Evolutionary conservation across 2,888 invertebrate genomes (phyloP), one percentile per base, ranked within the genome.

Genomic region (Clanis bilineata): DNA sequence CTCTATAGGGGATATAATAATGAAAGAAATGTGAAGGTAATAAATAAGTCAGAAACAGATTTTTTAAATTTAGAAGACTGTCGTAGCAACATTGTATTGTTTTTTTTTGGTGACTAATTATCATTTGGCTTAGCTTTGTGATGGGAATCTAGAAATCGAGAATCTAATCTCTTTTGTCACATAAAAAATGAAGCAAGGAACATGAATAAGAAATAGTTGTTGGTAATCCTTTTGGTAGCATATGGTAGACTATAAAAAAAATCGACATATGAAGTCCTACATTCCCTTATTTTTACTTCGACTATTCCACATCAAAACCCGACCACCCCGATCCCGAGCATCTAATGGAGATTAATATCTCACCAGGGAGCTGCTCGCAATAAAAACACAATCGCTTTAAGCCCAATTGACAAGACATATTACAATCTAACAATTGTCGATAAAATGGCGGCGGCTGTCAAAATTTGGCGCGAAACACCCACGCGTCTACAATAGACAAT

Each of bases 341-440:
- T 12, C 36, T 56, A 56, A 56, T 56, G 38, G 38, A 56, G 55
- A 56, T 56, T 56, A 56, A 36, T 58, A 58, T 88, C 88, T 76
- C 90, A 62, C 67, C 75, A 68, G 90, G 91, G 90, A 89, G 73
- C 74, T 66, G 70, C 62, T 59, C 56, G 82, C 87, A 85, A 90
- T 90, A 90, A 91, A 90, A 91, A 87, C 82, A 77, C 82, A 87
- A 90, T 89, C 88, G 85, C 86, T 87, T 87, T 85, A 83, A 83
- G 85, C 85, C 78, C 88, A 85, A 88, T 90, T 88, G 89, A 87
- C 88, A 88, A 56, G 55, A 57, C 44, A 56, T 56, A 56, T 44
- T 56, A 56, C 55, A 56, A 56, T 56, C 7, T 56, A 56, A 56
- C 55, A 56, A 56, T 56, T 56, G 55, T 12, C 38, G 55, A 56